These are phyloP conservation scores for Euleptes europaea DNA, from an alignment of 2,113 vertebrate species.

Conservation along the genomic window DNA sequence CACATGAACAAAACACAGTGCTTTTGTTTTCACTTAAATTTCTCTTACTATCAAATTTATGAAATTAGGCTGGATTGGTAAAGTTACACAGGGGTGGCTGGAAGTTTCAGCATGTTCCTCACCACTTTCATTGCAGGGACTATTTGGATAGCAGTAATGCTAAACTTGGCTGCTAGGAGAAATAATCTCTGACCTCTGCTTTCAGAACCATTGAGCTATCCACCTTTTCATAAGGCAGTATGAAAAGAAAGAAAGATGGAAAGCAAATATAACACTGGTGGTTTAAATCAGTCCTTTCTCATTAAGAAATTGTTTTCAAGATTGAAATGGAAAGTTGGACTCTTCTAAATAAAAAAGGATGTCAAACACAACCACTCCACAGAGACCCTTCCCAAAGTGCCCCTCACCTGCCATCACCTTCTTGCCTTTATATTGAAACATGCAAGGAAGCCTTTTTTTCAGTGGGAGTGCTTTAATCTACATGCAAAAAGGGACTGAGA, in stretches of 20 bases:
- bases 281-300: constrained; percentile 63
- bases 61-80: no score
- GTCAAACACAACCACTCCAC: constrained; percentile 70
- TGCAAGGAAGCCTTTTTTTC: constrained; percentile 68
- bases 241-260: neutral
- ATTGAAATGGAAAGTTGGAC: constrained; percentile 56
- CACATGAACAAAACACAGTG: neutral
- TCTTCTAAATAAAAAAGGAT: constrained; percentile 75
- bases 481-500: constrained; percentile 64
- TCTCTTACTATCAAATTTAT: neutral
- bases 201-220: no score
- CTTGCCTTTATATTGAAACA: constrained; percentile 65
- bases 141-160: neutral
- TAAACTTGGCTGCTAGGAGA: neutral
- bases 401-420: neutral
- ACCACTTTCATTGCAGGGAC: neutral
- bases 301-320: no score
- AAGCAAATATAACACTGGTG: neutral
- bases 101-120: neutral
- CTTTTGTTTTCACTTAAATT: neutral
- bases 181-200: neutral
- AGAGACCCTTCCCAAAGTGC: constrained; percentile 60
- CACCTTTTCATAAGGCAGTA: no score
- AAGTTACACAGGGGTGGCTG: no score
- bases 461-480: constrained; percentile 69